Base-by-base conservation (phyloP, 2,113 vertebrate genomes). In the Colius striatus region DNA sequence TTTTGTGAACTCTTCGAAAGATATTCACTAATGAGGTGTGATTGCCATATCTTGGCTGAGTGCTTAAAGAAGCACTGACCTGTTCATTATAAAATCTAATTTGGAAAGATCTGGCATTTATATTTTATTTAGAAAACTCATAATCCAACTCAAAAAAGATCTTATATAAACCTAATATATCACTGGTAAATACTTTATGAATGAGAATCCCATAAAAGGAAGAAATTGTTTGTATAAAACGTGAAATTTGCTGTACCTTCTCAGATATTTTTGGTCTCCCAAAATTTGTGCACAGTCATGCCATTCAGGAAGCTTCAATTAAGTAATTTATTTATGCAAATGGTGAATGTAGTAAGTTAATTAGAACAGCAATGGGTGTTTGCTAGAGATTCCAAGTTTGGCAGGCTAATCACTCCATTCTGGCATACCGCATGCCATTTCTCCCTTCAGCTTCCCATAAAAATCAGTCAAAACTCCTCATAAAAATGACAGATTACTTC, bases 401-500 rank as follows among this genome's bases (percentile, higher is more conserved):
- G 81, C 89, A 92, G 91, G 77, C 68, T 94, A 95, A 94, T 61
- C 70, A 92, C 77, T 96, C 84, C 63, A 92, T 36, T 78, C 83
- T 97, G 84, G 87, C 73, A 93, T 87, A 60, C 76, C 82, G 65
- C 76, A 86, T 90, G 51, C 92, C 94, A 88, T 94, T 96, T 95
- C 72, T 94, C 79, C 89, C 78, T 92, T 82, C 97, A 77, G 81
- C 93, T 96, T 92, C 92, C 72, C 87, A 84, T 80, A 91, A 96
- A 94, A 97, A 87, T 95, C 61, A 93, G 82, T 96, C 93, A 97
- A 80, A 96, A 95, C 87, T 97, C 85, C 94, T 97, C 95, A 89
- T 87, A 96, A 97, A 97, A 96, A 95, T 95, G 95, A 96, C 88
- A 94, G 90, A 96, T 95, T 92, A 83, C 94, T 89, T 96, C 90